Evolutionary conservation across 1,140 invertebrate genomes (phyloP).

Genomic region (Vanessa atalanta): DNA sequence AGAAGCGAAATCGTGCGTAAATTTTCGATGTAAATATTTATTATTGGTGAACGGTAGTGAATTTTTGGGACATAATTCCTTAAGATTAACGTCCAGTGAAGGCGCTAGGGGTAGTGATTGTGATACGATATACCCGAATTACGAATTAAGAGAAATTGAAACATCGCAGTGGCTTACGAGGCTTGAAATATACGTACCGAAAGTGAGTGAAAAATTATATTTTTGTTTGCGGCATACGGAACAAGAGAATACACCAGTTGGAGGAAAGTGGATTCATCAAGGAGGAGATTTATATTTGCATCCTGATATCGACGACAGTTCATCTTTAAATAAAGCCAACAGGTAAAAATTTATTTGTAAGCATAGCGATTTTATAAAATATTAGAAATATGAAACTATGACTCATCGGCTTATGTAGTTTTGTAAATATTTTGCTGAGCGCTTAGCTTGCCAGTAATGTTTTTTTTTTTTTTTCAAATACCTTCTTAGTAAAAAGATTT

Average conservation of each 20-base stretch:
- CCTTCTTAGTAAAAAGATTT: background rate
- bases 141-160: conserved; percentile 65
- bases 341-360: conserved; percentile 7
- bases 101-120: conserved; percentile 57
- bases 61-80: conserved; percentile 69
- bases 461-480: conserved; percentile 8
- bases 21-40: conserved; percentile 73
- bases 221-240: conserved; percentile 61
- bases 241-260: conserved; percentile 53
- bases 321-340: conserved; percentile 11
- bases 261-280: conserved; percentile 69
- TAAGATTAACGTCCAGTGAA: conserved; percentile 67
- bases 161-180: conserved; percentile 54
- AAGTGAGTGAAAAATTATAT: conserved; percentile 55
- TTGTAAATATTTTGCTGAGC: background rate
- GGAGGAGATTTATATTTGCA: conserved; percentile 61
- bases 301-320: conserved; percentile 39
- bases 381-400: background rate
- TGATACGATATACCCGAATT: conserved; percentile 68
- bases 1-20: conserved; percentile 61
- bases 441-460: background rate
- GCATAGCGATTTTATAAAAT: background rate
- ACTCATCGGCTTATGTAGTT: conserved; percentile 9
- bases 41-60: conserved; percentile 66
- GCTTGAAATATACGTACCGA: conserved; percentile 57